phyloP scores from a whole-genome alignment of 30 jellyfish, hydroid and myxozoan genomes.

The Pseudorhiza aurosa region DNA sequence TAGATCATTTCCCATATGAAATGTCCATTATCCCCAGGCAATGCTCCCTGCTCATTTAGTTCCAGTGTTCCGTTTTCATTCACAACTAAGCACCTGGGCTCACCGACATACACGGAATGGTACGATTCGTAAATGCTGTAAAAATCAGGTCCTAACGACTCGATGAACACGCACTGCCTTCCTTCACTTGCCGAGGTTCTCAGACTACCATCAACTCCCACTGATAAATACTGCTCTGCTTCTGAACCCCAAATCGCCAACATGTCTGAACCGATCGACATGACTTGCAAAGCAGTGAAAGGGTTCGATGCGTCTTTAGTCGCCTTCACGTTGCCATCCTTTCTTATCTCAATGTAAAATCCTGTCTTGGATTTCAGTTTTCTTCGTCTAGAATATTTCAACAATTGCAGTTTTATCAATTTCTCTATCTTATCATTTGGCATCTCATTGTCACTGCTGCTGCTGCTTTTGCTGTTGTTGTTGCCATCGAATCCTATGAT shows the following conservation, averaged over 20 bases:
- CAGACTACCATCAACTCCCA: slow-evolving; percentile 75
- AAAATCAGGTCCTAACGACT: slow-evolving; percentile 86
- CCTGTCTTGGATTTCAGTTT: slow-evolving; percentile 88
- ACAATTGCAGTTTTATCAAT: slow-evolving; percentile 79
- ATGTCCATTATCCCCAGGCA: slow-evolving; percentile 85
- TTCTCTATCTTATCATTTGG: slow-evolving; percentile 83
- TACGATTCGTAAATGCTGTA: slow-evolving; percentile 85
- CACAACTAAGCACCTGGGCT: slow-evolving; percentile 79
- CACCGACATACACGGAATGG: slow-evolving; percentile 88
- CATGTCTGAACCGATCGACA: slow-evolving; percentile 99
- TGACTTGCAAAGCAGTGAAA: slow-evolving; percentile 82
- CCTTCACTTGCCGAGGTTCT: slow-evolving; percentile 93
- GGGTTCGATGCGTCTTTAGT: slow-evolving; percentile 86
- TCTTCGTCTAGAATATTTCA: slow-evolving; percentile 92
- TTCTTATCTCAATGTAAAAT: slow-evolving; percentile 77
- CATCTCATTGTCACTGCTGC: slow-evolving; percentile 31
- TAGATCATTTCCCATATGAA: slow-evolving; percentile 88
- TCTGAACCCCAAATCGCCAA: slow-evolving; percentile 97
- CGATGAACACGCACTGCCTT: slow-evolving; percentile 93
- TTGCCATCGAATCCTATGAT: slow-evolving; percentile 6
- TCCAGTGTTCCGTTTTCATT: slow-evolving; percentile 69
- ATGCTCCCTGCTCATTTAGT: slow-evolving; percentile 44
- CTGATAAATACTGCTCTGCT: slow-evolving; percentile 92
- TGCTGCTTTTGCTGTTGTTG: neutral
- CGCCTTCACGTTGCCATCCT: slow-evolving; percentile 91